These are phyloP conservation scores for Lasaia peninsularis DNA, from an alignment of 1,140 invertebrate species.

Conservation along the genomic window DNA sequence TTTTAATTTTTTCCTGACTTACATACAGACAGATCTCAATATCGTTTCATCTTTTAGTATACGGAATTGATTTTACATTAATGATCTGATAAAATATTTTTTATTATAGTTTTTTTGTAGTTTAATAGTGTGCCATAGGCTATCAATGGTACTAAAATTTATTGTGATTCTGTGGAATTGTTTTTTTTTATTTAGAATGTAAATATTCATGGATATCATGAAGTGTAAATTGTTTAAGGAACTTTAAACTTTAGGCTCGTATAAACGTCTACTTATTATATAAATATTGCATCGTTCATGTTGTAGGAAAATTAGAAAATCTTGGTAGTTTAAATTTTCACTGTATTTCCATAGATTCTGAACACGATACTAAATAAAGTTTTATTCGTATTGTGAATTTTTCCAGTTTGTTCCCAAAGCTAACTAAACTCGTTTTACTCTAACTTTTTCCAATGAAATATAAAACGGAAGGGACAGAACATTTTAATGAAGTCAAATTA, in stretches of 20 bases:
- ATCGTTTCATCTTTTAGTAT: slow-evolving; percentile 20
- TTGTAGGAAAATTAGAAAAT: slow-evolving; percentile 63
- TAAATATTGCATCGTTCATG: slow-evolving; percentile 64
- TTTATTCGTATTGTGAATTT: slow-evolving; percentile 3
- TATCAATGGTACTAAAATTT: slow-evolving; percentile 38
- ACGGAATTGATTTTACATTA: slow-evolving; percentile 38
- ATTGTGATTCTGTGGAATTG: slow-evolving; percentile 48
- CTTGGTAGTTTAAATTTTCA: slow-evolving; percentile 59
- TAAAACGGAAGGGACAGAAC: too few relatives aligned
- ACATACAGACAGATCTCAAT: slow-evolving; percentile 7
- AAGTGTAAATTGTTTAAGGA: slow-evolving; percentile 61
- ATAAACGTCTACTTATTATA: slow-evolving; percentile 57
- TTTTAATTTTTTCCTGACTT: neutral
- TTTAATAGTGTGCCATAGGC: slow-evolving; percentile 39
- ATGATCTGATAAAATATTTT: slow-evolving; percentile 39
- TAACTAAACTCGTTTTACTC: too few relatives aligned
- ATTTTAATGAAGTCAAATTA: neutral
- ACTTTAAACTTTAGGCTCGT: slow-evolving; percentile 46
- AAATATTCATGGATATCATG: slow-evolving; percentile 58
- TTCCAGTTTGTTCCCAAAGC: too few relatives aligned
- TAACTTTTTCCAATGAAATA: neutral
- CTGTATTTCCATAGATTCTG: slow-evolving; percentile 29
- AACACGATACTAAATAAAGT: slow-evolving; percentile 26
- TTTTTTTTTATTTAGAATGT: slow-evolving; percentile 43
- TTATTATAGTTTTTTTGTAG: slow-evolving; percentile 25